Evolutionary conservation across 2,888 invertebrate species (phyloP).

Genomic region (Macaria liturata): DNA sequence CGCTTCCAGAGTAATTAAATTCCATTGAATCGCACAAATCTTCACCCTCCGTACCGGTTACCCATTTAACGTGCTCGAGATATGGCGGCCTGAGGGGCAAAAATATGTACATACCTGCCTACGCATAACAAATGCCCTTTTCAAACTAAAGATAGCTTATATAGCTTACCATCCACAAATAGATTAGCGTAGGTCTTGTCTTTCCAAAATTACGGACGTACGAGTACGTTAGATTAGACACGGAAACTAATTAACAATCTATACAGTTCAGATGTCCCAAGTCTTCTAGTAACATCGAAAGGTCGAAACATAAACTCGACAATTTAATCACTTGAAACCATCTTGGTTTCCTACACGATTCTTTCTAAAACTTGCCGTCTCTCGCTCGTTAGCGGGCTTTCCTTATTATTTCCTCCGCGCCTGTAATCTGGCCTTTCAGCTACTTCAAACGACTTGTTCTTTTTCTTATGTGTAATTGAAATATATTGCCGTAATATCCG

Average conservation of each 20-base stretch:
- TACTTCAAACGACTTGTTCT: constrained; percentile 82
- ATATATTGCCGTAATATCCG: constrained; percentile 83
- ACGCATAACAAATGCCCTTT: no score
- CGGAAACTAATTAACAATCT: no score
- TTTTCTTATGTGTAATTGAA: constrained; percentile 83
- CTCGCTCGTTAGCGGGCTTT: constrained; percentile 73
- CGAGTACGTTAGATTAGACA: no score
- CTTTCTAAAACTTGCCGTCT: constrained; percentile 68
- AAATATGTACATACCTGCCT: constrained; percentile 24
- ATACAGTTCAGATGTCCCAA: no score
- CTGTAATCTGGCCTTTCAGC: constrained; percentile 81
- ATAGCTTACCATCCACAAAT: no score
- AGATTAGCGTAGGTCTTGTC: no score
- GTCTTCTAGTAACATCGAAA: neutral
- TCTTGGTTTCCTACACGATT: constrained; percentile 62
- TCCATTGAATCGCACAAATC: constrained; percentile 81
- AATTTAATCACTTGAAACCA: constrained; percentile 62
- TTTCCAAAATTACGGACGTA: neutral
- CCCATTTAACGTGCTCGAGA: constrained; percentile 45
- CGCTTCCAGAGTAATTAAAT: constrained; percentile 77
- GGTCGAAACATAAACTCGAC: constrained; percentile 27
- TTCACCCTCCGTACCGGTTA: constrained; percentile 57
- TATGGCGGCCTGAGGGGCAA: constrained; percentile 22
- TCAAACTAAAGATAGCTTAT: no score
- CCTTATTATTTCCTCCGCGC: constrained; percentile 77